Evolutionary conservation across 2,888 invertebrate genomes (phyloP).

Genomic region (Arctia plantaginis): DNA sequence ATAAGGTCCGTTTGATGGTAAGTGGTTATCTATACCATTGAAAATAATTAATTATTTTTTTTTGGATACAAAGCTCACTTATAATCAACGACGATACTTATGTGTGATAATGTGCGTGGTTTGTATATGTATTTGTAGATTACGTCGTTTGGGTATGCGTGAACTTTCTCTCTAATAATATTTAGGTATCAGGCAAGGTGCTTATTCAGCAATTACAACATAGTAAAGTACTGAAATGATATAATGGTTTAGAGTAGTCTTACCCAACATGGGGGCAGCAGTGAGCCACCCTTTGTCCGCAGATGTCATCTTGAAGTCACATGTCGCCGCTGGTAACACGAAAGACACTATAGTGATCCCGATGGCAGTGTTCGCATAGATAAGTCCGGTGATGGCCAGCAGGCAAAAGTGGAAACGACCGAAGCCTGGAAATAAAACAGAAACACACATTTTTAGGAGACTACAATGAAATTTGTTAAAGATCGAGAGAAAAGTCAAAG

Average conservation of each 20-base stretch:
- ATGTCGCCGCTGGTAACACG: slow-evolving; percentile 93
- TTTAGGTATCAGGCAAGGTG: neutral
- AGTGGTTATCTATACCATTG: neutral
- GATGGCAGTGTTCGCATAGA: slow-evolving; percentile 93
- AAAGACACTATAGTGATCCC: slow-evolving; percentile 93
- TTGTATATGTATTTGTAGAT: neutral
- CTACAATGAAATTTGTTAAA: neutral
- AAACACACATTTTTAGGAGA: neutral
- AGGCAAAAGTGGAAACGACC: slow-evolving; percentile 93
- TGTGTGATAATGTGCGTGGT: neutral
- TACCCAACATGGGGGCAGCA: slow-evolving; percentile 92
- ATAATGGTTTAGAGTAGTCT: slow-evolving; percentile 46
- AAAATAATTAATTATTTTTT: neutral
- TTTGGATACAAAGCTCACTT: neutral
- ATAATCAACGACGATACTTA: neutral
- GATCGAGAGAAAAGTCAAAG: neutral
- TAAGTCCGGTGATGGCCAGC: slow-evolving; percentile 91
- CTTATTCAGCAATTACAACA: neutral
- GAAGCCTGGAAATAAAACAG: slow-evolving; percentile 87
- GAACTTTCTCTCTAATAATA: neutral
- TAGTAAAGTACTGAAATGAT: neutral
- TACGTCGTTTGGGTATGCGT: neutral
- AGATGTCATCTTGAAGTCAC: slow-evolving; percentile 93
- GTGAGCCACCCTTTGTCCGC: slow-evolving; percentile 92
- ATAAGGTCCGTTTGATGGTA: neutral